Evolutionary conservation across 2,888 invertebrate genomes (phyloP).

Genomic region (Cerastis rubricosa): DNA sequence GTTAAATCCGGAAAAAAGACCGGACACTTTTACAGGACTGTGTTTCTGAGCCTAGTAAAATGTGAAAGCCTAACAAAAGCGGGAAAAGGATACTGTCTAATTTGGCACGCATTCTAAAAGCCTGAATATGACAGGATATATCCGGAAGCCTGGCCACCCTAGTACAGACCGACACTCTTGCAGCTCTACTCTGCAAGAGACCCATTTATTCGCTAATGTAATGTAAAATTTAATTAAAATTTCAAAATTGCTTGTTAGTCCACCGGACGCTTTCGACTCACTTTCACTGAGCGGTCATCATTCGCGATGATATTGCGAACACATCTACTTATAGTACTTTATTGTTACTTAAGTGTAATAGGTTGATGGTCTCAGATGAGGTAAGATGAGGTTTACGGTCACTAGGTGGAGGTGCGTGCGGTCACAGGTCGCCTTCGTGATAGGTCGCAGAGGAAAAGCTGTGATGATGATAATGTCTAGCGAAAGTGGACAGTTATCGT

Average conservation of each 20-base stretch:
- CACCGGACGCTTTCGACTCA: constrained; percentile 52
- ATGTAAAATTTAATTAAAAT: constrained; percentile 45
- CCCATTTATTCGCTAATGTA: constrained; percentile 38
- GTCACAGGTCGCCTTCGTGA: constrained; percentile 49
- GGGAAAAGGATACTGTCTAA: background rate
- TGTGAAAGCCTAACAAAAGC: background rate
- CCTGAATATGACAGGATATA: background rate
- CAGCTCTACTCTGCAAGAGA: background rate
- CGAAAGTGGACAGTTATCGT: constrained; percentile 45
- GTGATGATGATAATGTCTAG: constrained; percentile 37
- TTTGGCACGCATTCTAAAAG: background rate
- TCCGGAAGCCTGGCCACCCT: background rate
- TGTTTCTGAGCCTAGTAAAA: background rate
- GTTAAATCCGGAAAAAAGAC: background rate
- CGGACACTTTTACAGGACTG: background rate
- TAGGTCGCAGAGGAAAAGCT: constrained; percentile 36
- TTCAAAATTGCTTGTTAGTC: constrained; percentile 49
- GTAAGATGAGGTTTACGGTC: constrained; percentile 36
- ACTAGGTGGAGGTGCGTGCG: constrained; percentile 41
- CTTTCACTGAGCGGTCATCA: constrained; percentile 65
- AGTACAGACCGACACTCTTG: background rate
- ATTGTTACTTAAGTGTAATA: constrained; percentile 44
- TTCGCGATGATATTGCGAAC: constrained; percentile 57
- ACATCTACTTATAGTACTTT: constrained; percentile 44
- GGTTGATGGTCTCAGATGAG: constrained; percentile 16